Evolutionary conservation across 2,797 vertebrate species (phyloP).

Genomic region (Peromyscus nudipes): DNA sequence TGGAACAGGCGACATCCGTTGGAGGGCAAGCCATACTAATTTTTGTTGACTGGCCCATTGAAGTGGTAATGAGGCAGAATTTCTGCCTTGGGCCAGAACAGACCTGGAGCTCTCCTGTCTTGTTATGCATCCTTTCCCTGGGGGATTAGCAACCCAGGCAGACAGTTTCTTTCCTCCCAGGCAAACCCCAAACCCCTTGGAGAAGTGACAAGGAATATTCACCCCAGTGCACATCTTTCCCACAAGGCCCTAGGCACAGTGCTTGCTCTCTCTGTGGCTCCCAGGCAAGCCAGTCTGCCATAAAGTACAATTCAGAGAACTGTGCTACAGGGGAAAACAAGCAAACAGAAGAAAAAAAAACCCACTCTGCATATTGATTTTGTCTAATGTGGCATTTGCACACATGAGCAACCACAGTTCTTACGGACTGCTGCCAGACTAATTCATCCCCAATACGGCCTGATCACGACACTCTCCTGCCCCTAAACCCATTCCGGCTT

Average conservation of each 20-base stretch:
- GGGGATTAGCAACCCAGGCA: constrained; percentile 57
- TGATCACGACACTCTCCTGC: not conserved
- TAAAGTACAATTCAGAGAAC: constrained; percentile 21
- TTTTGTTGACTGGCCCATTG: constrained; percentile 72
- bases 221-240: constrained; percentile 34
- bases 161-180: constrained; percentile 43
- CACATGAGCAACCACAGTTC: constrained; percentile 10
- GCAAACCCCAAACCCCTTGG: constrained; percentile 56
- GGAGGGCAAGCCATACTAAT: constrained; percentile 57
- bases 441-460: not conserved
- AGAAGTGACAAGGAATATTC: constrained; percentile 65
- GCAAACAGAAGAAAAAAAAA: constrained; percentile 15
- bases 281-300: constrained; percentile 33
- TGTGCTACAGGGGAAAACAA: constrained; percentile 41
- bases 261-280: constrained; percentile 41
- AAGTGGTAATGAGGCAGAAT: constrained; percentile 80
- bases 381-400: constrained; percentile 63
- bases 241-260: constrained; percentile 59
- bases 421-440: not conserved
- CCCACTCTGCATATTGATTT: constrained; percentile 62
- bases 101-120: constrained; percentile 39
- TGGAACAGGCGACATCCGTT: not conserved
- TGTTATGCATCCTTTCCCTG: constrained; percentile 55
- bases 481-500: not conserved
- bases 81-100: constrained; percentile 61